Evolutionary conservation across 30 jellyfish, hydroid and myxozoan species (phyloP), one percentile per base, ranked within the genome.

Genomic region (Sanderia malayensis): DNA sequence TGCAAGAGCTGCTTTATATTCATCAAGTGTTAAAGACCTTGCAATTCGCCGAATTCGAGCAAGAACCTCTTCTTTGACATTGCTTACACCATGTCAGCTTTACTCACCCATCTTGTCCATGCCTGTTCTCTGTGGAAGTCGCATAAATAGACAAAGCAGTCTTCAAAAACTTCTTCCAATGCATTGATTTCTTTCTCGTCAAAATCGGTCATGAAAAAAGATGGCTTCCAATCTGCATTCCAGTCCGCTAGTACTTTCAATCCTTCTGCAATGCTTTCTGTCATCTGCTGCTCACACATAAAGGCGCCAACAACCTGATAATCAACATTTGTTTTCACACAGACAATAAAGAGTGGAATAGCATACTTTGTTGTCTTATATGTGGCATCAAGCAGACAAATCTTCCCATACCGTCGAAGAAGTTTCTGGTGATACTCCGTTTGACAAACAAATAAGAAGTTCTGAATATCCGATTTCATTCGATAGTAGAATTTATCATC

Each of bases 41-140:
- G 64, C 64, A 49, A 49, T 49, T 49, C 64, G 23, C 18, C 64
- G 64, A 2, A 49, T 2, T 49, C 64, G 8, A 3, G 25, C 64
- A 49, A 49, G n/a, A 7, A 49, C 64, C 27, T 49, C 64, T 9
- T 19, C 64, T 18, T 18, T 49, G 27, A 18, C 64, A 49, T 49
- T 15, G 7, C 27, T 9, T 7, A 49, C 64, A 9, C 27, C 27
- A 49, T 49, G 7, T 9, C 64, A 18, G 7, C 24, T 49, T 49
- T 49, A 28, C 69, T 57, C 31, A 74, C 76, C 86, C 86, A 74
- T 1, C 76, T 67, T 30, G 86, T 74, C 86, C 86, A 74, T 34
- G 76, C 46, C 41, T 74, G 76, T 46, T 74, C 86, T 58, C 69
- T 52, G 53, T 74, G 86, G 68, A 74, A 74, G 86, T 74, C 77